phyloP scores from a whole-genome alignment of 2,888 invertebrate genomes.

The Lycia hirtaria region DNA sequence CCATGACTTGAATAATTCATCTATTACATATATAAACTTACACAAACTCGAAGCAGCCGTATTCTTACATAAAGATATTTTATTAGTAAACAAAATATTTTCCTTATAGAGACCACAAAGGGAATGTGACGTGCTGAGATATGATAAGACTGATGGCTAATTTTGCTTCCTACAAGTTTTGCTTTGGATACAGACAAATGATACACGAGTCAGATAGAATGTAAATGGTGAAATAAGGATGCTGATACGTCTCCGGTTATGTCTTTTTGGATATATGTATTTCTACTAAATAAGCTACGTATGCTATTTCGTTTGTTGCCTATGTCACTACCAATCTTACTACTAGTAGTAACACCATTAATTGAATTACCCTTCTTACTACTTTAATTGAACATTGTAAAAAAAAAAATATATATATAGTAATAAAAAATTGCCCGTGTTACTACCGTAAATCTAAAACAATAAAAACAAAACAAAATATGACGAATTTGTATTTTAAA shows the following conservation, averaged over 20 bases:
- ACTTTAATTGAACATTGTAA: too few species aligned
- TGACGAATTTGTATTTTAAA: too few species aligned
- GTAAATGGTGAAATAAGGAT: slow-evolving; percentile 35
- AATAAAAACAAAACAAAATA: too few species aligned
- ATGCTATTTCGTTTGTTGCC: background rate
- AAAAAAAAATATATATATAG: too few species aligned
- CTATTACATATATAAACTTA: too few species aligned
- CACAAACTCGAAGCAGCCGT: background rate
- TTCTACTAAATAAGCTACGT: background rate
- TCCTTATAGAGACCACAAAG: slow-evolving; percentile 25
- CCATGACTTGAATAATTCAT: too few species aligned
- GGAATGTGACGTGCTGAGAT: slow-evolving; percentile 28
- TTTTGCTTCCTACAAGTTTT: slow-evolving; percentile 33
- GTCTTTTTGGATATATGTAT: slow-evolving; percentile 17
- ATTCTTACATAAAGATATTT: slow-evolving; percentile 4
- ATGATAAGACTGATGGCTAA: slow-evolving; percentile 37
- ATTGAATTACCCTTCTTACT: too few species aligned
- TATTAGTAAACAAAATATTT: slow-evolving; percentile 20
- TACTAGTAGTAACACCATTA: too few species aligned
- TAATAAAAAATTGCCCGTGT: too few species aligned
- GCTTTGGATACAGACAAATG: slow-evolving; percentile 32
- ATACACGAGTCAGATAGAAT: slow-evolving; percentile 33
- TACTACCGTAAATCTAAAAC: too few species aligned
- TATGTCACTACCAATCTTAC: background rate
- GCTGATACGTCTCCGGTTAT: slow-evolving; percentile 33